Percentiles rank a stretch among this genome's conserved stretches.
phyloP scores from a whole-genome alignment of 35 echinoderm and acorn worm genomes.

The Ophiothrix spiculata region DNA sequence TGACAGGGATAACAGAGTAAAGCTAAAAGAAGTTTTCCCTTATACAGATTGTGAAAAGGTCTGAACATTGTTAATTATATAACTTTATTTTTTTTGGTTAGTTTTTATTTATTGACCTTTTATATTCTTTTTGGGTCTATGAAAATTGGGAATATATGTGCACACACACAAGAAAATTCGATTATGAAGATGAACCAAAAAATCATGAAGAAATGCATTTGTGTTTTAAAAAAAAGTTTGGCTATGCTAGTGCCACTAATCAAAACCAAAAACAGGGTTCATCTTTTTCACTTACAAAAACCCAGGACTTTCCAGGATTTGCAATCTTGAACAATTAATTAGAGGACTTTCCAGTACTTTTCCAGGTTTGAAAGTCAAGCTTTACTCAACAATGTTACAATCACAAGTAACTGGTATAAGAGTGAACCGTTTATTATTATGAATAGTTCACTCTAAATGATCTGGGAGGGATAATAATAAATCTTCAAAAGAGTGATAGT shows the following conservation, averaged over 20 bases:
- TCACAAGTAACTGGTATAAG: neutral
- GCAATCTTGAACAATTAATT: too few species aligned
- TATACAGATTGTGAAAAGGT: slow-evolving; percentile 9
- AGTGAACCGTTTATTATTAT: too few species aligned
- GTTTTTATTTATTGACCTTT: neutral
- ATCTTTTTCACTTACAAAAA: neutral
- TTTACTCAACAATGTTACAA: neutral
- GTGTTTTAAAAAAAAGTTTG: neutral
- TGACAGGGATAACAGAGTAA: too few species aligned
- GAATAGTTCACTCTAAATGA: too few species aligned
- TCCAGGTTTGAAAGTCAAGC: neutral
- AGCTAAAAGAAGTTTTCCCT: too few species aligned
- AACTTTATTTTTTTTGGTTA: neutral
- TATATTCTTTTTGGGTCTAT: neutral
- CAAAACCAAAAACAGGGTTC: neutral
- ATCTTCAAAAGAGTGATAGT: too few species aligned
- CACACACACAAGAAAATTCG: neutral
- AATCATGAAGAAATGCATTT: neutral
- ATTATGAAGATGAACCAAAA: neutral
- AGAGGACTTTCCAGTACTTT: too few species aligned
- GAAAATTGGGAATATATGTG: neutral
- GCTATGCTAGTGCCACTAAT: neutral
- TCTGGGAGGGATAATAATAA: too few species aligned
- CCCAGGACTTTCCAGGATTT: neutral
- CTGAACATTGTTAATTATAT: neutral